Percentiles rank a stretch among this genome's conserved stretches.
These are phyloP conservation scores for Apeira syringaria DNA, from an alignment of 2,888 invertebrate genomes.

Conservation along the genomic window DNA sequence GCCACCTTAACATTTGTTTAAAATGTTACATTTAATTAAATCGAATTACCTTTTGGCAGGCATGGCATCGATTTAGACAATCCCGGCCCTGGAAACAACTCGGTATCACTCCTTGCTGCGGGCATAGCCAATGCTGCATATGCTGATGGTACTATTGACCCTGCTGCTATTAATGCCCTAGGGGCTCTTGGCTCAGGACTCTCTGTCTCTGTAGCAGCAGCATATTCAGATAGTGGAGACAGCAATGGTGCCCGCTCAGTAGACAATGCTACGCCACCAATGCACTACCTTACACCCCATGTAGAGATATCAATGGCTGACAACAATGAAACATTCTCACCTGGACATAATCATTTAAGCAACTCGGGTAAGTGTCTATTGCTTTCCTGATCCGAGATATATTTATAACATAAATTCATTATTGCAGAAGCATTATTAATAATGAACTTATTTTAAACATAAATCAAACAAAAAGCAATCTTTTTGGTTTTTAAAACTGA, in stretches of 20 bases:
- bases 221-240: slow-evolving; percentile 92
- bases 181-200: slow-evolving; percentile 85
- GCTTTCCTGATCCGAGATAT: no score
- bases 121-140: slow-evolving; percentile 85
- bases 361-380: slow-evolving; percentile 51
- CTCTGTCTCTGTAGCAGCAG: slow-evolving; percentile 87
- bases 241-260: slow-evolving; percentile 91
- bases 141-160: slow-evolving; percentile 81
- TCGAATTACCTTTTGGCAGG: slow-evolving; percentile 71
- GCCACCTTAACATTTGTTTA: no score
- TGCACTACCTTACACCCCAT: slow-evolving; percentile 96
- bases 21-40: no score
- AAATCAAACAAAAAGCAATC: no score
- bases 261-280: slow-evolving; percentile 95
- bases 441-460: no score
- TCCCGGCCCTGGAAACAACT: slow-evolving; percentile 92
- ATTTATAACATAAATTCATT: no score
- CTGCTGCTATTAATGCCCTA: slow-evolving; percentile 76
- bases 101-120: slow-evolving; percentile 89
- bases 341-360: slow-evolving; percentile 74
- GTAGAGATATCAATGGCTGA: slow-evolving; percentile 96
- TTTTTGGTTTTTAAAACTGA: no score
- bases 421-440: no score
- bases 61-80: slow-evolving; percentile 96
- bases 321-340: slow-evolving; percentile 88